Conservation (phyloP, 2,888 invertebrate genomes). For the Cyaniris semiargus region DNA sequence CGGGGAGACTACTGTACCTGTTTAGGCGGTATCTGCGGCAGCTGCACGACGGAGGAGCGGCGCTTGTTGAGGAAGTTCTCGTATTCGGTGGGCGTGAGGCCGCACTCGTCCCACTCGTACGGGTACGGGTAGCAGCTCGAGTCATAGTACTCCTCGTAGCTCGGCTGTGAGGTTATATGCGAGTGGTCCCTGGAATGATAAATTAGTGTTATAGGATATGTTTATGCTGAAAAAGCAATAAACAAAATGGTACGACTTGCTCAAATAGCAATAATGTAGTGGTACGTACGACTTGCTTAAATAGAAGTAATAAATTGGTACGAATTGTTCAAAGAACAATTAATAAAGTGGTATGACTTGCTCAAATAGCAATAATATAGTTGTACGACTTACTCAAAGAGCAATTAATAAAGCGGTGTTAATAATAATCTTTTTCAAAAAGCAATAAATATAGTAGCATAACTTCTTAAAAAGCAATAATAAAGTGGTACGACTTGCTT, state of each 20-base stretch:
- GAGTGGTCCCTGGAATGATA: conserved; percentile 69
- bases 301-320: neutral
- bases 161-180: conserved; percentile 71
- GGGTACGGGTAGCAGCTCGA: conserved; percentile 82
- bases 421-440: too few relatives aligned
- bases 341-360: too few relatives aligned
- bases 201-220: neutral
- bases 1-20: conserved; percentile 48
- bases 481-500: too few relatives aligned
- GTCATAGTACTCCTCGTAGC: conserved; percentile 85
- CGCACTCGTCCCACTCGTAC: conserved; percentile 84
- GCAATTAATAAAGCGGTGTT: neutral
- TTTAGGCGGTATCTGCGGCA: conserved; percentile 76
- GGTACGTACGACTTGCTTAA: too few relatives aligned
- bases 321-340: too few relatives aligned
- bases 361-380: too few relatives aligned
- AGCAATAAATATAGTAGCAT: too few relatives aligned
- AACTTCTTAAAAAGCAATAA: too few relatives aligned
- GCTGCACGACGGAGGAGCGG: conserved; percentile 74
- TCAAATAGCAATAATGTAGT: too few relatives aligned
- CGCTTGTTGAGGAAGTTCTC: conserved; percentile 80
- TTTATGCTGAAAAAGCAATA: neutral
- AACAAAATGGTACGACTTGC: neutral
- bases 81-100: conserved; percentile 76
- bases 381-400: neutral